phyloP scores from a whole-genome alignment of 2,888 invertebrate genomes.

The Steinernema scapterisci region DNA sequence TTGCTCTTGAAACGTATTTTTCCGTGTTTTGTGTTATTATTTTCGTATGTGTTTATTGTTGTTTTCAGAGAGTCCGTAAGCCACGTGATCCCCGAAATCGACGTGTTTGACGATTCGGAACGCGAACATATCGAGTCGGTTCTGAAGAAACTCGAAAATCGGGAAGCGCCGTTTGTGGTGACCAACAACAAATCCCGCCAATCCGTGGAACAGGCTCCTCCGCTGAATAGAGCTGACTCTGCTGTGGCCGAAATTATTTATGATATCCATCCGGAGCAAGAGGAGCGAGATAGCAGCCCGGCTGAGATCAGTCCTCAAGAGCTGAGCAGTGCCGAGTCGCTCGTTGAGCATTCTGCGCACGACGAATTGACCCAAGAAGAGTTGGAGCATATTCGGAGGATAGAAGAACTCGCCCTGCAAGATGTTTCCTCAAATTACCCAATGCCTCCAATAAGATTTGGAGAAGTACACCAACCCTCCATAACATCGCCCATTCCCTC shows the following conservation, averaged over 20 bases:
- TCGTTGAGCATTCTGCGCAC: not conserved
- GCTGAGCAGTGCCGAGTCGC: not conserved
- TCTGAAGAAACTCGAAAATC: slow-evolving; percentile 52
- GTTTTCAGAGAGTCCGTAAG: slow-evolving; percentile 56
- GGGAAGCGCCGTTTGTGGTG: slow-evolving; percentile 47
- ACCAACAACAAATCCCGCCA: not conserved
- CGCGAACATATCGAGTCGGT: slow-evolving; percentile 59
- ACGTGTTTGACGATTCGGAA: slow-evolving; percentile 52
- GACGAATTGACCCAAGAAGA: slow-evolving; percentile 41
- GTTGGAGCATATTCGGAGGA: slow-evolving; percentile 40
- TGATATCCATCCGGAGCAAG: slow-evolving; percentile 17
- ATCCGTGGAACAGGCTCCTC: not conserved
- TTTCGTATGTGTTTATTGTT: not conserved
- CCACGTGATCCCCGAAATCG: slow-evolving; percentile 53
- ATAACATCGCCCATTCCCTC: not conserved
- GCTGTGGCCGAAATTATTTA: slow-evolving; percentile 10
- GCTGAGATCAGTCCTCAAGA: not conserved
- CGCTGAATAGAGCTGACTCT: not conserved
- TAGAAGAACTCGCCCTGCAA: slow-evolving; percentile 30
- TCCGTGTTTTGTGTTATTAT: not conserved
- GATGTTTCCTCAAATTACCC: too few relatives aligned
- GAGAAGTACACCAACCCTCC: not conserved
- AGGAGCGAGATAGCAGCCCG: not conserved
- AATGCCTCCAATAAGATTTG: too few relatives aligned
- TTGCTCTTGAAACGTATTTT: not conserved